phyloP scores from a whole-genome alignment of 2,888 invertebrate species.

The Dasysyrphus albostriatus region DNA sequence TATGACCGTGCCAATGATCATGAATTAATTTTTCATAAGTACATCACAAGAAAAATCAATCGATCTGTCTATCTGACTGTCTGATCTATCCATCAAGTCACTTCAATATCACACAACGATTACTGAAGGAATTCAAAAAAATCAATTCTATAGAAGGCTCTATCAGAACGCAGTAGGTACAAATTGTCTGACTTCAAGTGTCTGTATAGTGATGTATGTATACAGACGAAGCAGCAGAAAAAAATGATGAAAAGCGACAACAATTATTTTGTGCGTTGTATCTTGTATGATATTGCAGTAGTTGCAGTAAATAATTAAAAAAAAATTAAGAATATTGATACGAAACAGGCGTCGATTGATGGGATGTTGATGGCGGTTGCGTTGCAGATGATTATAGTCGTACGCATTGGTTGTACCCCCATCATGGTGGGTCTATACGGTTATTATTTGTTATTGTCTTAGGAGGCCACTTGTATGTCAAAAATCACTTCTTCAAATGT shows the following conservation, averaged over 20 bases:
- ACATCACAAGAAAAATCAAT: constrained; percentile 61
- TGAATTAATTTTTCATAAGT: constrained; percentile 70
- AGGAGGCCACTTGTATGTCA: constrained; percentile 15
- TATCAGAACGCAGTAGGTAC: constrained; percentile 34
- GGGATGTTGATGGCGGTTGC: constrained; percentile 45
- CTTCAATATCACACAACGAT: constrained; percentile 44
- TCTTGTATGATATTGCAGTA: constrained; percentile 19
- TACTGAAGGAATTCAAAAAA: constrained; percentile 4
- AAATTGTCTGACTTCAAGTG: constrained; percentile 65
- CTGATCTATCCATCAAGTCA: constrained; percentile 69
- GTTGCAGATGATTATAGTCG: constrained; percentile 22
- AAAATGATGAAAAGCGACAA: constrained; percentile 40
- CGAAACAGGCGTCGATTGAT: constrained; percentile 73
- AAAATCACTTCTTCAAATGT: constrained; percentile 46
- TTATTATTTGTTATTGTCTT: constrained; percentile 10
- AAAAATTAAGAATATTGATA: constrained; percentile 71
- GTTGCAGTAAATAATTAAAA: constrained; percentile 16
- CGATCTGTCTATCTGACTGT: constrained; percentile 67
- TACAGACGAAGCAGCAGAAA: constrained; percentile 55
- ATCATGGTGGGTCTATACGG: background rate
- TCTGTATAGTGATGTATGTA: background rate
- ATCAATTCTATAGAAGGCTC: constrained; percentile 38
- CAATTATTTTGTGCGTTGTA: constrained; percentile 25
- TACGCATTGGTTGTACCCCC: background rate
- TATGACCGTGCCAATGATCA: constrained; percentile 72